Evolutionary conservation across 2,113 vertebrate genomes (phyloP).

Genomic region (Peromyscus polionotus): DNA sequence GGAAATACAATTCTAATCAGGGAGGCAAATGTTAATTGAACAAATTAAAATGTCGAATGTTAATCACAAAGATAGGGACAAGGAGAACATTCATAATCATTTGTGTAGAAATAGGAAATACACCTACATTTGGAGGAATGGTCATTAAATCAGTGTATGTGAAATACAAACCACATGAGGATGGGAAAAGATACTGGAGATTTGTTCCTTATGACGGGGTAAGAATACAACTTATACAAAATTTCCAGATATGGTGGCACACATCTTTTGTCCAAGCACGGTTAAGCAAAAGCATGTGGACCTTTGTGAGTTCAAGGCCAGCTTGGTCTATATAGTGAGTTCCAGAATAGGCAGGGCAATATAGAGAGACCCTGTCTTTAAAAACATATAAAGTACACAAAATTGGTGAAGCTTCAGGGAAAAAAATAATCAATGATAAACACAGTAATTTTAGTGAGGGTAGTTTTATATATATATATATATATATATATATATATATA

Average conservation of each 20-base stretch:
- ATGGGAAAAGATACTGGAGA: not conserved
- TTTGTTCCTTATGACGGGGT: not conserved
- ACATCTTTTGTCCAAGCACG: not conserved
- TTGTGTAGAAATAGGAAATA: not conserved
- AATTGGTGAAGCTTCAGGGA: not conserved
- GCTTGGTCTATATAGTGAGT: not conserved
- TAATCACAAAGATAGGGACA: not conserved
- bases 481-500: not conserved
- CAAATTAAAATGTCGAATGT: not conserved
- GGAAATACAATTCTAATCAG: not conserved
- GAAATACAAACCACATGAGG: not conserved
- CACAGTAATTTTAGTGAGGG: not conserved
- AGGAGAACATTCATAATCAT: not conserved
- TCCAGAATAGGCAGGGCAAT: not conserved
- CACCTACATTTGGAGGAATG: not conserved
- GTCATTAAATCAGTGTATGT: not conserved
- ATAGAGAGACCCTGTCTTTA: not conserved
- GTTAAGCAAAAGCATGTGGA: not conserved
- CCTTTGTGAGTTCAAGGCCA: not conserved
- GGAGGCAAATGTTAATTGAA: not conserved
- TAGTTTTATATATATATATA: not conserved
- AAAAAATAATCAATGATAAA: not conserved
- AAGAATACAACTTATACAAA: not conserved
- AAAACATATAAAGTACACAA: not conserved
- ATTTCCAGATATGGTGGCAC: not conserved